A percentile compares a stretch with the other conserved stretches of the same genome.
phyloP scores from a whole-genome alignment of 2,797 vertebrate genomes.

The Lepilemur septentrionalis region DNA sequence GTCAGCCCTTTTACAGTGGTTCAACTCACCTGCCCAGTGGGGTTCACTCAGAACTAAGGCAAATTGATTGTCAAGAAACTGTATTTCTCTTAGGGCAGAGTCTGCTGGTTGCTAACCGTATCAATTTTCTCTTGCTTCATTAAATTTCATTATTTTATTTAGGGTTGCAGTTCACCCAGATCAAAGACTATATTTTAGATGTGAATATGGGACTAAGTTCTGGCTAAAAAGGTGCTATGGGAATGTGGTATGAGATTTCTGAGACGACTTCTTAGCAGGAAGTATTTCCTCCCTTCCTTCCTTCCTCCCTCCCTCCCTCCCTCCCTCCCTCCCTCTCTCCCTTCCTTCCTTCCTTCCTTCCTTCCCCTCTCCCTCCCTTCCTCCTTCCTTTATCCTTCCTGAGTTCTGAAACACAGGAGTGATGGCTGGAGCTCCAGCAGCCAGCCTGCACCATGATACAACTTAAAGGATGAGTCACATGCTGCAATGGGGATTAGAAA shows the following conservation, averaged over 20 bases:
- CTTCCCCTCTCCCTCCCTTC: neutral
- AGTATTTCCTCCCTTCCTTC: neutral
- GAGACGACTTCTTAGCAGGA: neutral
- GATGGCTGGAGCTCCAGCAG: neutral
- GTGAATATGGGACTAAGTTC: neutral
- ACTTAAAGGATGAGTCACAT: neutral
- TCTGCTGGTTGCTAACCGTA: neutral
- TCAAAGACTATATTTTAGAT: neutral
- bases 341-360: neutral
- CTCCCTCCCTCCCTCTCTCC: neutral
- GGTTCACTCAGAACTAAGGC: slow-evolving; percentile 6
- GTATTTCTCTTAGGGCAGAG: neutral
- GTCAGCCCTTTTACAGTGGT: neutral
- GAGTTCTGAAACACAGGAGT: neutral
- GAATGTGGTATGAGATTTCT: neutral
- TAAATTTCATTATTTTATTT: slow-evolving; percentile 10
- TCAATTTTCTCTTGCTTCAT: neutral
- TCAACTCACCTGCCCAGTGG: neutral
- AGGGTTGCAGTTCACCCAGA: neutral
- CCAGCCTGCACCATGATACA: neutral
- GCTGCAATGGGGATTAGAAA: neutral
- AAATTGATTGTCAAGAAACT: neutral
- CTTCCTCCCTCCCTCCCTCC: neutral
- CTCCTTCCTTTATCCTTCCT: neutral
- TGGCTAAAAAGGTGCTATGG: neutral